Base-by-base conservation (phyloP, 2,797 vertebrate species). In the Halcyon chelicuti region DNA sequence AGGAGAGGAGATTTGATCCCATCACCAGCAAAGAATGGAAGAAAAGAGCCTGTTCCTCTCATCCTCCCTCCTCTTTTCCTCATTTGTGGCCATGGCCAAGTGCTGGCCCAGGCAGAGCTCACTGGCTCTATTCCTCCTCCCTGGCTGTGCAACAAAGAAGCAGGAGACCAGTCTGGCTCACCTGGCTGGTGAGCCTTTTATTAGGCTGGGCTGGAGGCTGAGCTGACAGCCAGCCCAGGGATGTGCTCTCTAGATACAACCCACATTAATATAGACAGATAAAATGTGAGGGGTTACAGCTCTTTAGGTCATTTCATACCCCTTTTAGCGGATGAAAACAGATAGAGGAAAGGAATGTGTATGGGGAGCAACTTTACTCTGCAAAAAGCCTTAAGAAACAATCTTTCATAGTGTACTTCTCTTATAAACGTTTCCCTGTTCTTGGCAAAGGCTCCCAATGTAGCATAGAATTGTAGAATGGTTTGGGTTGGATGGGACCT, bases 91-190 rank as follows among this genome's bases (percentile, higher is more conserved):
- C 62, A 65, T 37, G 37, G 65, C n/a, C 4, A 9, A 39, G 39
- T 6, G 12, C 31, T 14, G 31, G 29, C 37, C 5, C 1, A 0
- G 44, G 35, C 7, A 54, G 14, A 31, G 33, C 23, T 29, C 6
- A 0, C 61, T 67, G 70, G 4, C 76, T 46, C 22, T 7, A 22
- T 51, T 80, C 61, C 39, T 51, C 37, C 20, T 37, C 37, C 35
- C 39, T 26, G 21, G 49, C n/a, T 52, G 31, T 49, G 39, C 28
- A 5, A 1, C 13, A 14, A 18, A 10, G 60, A 67, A 85, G 46
- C 7, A 61, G 15, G n/a, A 75, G 26, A 76, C 39, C 66, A 57
- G n/a, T 8, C 15, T 19, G 29, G 44, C 55, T 85, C 31, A n/a
- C 26, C 1, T 4, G 29, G 55, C 3, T 6, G n/a, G n/a, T n/a